These are phyloP conservation scores for Saturnia pavonia DNA, from an alignment of 2,888 invertebrate genomes.

Conservation along the genomic window DNA sequence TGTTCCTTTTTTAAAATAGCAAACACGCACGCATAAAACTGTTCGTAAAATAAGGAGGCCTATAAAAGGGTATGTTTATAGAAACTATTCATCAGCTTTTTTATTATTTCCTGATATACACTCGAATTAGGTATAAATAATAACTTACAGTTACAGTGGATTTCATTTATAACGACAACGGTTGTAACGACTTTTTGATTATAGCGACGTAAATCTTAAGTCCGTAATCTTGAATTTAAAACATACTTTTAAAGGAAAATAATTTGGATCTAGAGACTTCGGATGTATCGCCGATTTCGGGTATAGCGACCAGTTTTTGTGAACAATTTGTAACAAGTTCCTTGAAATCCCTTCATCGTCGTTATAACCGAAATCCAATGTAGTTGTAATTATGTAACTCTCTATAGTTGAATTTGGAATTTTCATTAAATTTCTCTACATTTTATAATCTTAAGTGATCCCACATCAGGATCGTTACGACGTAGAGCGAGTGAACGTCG, in stretches of 20 bases:
- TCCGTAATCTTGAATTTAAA: no score
- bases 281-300: no score
- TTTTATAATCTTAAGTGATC: constrained; percentile 48
- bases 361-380: no score
- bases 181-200: no score
- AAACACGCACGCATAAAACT: not conserved
- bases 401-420: not conserved
- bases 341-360: no score
- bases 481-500: constrained; percentile 60
- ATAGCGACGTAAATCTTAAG: no score
- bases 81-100: not conserved
- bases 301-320: no score
- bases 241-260: no score
- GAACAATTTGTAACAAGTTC: no score
- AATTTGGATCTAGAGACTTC: no score
- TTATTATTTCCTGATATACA: not conserved
- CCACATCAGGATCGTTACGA: constrained; percentile 67
- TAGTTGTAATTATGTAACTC: no score
- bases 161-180: no score
- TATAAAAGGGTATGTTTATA: not conserved
- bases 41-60: not conserved
- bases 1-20: not conserved
- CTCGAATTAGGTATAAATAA: not conserved
- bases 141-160: not conserved
- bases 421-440: not conserved